phyloP scores from a whole-genome alignment of 2,888 invertebrate genomes.

The Salticus scenicus region DNA sequence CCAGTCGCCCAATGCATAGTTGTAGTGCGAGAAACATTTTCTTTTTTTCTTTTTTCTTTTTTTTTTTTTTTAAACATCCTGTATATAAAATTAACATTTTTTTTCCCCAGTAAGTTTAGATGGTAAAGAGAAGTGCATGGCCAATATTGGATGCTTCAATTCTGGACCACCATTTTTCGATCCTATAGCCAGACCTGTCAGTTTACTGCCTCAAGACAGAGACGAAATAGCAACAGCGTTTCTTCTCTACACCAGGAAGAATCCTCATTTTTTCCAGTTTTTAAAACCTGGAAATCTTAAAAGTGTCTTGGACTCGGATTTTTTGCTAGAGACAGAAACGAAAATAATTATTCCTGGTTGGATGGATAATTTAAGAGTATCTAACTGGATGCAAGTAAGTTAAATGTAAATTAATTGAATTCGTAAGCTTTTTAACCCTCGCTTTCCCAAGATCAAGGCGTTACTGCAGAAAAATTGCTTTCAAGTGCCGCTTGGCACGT shows the following conservation, averaged over 20 bases:
- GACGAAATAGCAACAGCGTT: slow-evolving; percentile 50
- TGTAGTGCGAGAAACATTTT: no score
- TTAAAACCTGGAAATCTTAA: slow-evolving; percentile 30
- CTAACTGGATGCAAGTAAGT: slow-evolving; percentile 64
- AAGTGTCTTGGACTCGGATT: slow-evolving; percentile 33
- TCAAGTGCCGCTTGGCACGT: no score
- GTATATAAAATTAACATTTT: background rate
- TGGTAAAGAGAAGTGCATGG: slow-evolving; percentile 55
- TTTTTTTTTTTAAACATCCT: no score
- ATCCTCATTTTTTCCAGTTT: slow-evolving; percentile 34
- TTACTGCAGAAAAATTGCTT: no score
- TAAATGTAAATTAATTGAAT: no score
- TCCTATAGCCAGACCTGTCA: slow-evolving; percentile 65
- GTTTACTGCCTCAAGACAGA: slow-evolving; percentile 59
- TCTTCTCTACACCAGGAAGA: slow-evolving; percentile 50
- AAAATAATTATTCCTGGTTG: slow-evolving; percentile 70
- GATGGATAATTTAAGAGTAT: slow-evolving; percentile 46
- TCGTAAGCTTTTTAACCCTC: no score
- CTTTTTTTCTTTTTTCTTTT: no score
- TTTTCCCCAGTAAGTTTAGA: slow-evolving; percentile 43
- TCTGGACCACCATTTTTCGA: slow-evolving; percentile 65
- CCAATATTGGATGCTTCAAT: slow-evolving; percentile 69
- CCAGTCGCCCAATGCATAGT: no score
- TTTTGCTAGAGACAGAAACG: slow-evolving; percentile 46
- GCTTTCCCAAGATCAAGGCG: no score